phyloP scores from a whole-genome alignment of 2,888 invertebrate genomes.

The Anthophora plumipes region DNA sequence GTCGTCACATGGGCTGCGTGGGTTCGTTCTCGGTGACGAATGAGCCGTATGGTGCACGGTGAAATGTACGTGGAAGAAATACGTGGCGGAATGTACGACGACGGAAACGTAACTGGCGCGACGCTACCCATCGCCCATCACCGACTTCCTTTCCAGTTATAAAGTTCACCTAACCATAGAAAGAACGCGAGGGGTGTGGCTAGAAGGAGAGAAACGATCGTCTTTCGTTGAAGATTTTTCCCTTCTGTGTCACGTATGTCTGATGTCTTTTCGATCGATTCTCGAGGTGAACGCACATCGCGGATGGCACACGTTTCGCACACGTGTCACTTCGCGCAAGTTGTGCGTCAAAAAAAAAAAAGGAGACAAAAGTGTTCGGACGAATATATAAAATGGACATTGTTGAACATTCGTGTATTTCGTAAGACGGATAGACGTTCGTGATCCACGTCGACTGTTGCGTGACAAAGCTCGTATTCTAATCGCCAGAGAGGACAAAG shows the following conservation, averaged over 20 bases:
- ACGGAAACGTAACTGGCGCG: conserved; percentile 46
- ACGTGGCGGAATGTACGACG: conserved; percentile 43
- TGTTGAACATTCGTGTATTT: conserved; percentile 23
- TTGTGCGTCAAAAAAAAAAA: not conserved
- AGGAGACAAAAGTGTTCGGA: not conserved
- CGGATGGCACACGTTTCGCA: too few species aligned
- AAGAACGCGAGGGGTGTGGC: conserved; percentile 1
- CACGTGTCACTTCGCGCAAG: conserved; percentile 16
- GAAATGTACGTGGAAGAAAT: conserved; percentile 59
- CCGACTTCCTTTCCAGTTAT: conserved; percentile 53
- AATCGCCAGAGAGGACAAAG: conserved; percentile 62
- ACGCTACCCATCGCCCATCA: conserved; percentile 16
- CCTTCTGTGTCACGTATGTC: conserved; percentile 48
- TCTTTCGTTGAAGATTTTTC: conserved; percentile 28
- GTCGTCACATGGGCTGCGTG: conserved; percentile 31
- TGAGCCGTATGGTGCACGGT: conserved; percentile 37
- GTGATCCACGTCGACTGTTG: conserved; percentile 57
- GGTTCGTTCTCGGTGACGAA: conserved; percentile 46
- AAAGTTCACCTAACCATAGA: conserved; percentile 55
- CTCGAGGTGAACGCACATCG: not conserved
- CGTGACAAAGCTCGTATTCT: conserved; percentile 64
- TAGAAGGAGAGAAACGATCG: conserved; percentile 32
- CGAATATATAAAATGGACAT: too few species aligned
- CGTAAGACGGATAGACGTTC: conserved; percentile 56
- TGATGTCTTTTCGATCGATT: conserved; percentile 54